Percentiles rank a stretch among this genome's conserved stretches.
phyloP scores from a whole-genome alignment of 2,113 vertebrate genomes.

The Athene noctua region DNA sequence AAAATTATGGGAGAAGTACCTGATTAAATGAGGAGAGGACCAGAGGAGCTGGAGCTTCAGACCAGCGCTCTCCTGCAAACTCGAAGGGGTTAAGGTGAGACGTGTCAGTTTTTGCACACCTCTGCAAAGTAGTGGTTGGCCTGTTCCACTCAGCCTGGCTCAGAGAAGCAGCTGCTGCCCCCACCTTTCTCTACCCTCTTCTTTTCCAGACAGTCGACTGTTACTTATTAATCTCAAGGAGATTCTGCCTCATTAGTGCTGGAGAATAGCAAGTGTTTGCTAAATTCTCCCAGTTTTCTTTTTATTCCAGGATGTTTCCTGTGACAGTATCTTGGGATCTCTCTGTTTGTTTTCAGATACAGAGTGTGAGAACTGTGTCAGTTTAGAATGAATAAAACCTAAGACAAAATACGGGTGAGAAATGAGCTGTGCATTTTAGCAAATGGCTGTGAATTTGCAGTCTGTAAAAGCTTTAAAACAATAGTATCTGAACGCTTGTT shows the following conservation, averaged over 20 bases:
- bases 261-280: background rate
- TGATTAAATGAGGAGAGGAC: background rate
- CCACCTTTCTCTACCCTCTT: background rate
- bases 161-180: background rate
- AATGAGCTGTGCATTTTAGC: slow-evolving; percentile 1
- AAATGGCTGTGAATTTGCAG: background rate
- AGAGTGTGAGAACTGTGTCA: background rate
- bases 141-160: background rate
- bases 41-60: background rate
- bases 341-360: slow-evolving; percentile 14
- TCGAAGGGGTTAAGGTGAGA: background rate
- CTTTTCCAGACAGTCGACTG: background rate
- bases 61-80: background rate
- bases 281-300: background rate
- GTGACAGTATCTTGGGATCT: background rate
- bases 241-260: background rate
- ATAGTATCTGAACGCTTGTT: background rate
- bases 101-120: background rate
- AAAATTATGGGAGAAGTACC: background rate
- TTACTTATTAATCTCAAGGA: background rate
- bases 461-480: background rate
- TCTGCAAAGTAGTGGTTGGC: background rate
- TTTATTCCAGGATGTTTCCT: slow-evolving; percentile 14
- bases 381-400: slow-evolving; percentile 1
- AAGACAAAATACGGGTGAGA: slow-evolving; percentile 20